Evolutionary conservation across 2,888 invertebrate genomes (phyloP).

Genomic region (Chrysotoxum bicinctum): DNA sequence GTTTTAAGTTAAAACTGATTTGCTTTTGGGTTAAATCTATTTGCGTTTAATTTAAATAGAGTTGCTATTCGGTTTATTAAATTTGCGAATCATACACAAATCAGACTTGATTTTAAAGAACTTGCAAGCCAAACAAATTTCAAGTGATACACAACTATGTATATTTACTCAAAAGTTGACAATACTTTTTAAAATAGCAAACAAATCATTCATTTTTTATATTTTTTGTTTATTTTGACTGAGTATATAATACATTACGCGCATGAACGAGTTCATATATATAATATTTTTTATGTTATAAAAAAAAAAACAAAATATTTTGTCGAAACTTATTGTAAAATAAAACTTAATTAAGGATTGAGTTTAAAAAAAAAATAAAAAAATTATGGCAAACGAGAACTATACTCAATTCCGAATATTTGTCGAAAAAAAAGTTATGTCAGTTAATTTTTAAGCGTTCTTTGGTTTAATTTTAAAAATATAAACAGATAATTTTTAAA

Average conservation of each 20-base stretch:
- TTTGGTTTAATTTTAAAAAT: conserved; percentile 61
- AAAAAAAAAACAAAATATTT: conserved; percentile 4
- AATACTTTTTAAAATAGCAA: not conserved
- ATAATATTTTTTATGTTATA: not conserved
- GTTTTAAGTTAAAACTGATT: too few species aligned
- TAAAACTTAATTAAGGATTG: conserved; percentile 69
- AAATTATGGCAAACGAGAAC: conserved; percentile 70
- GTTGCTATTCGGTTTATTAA: too few species aligned
- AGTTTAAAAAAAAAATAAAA: conserved; percentile 65
- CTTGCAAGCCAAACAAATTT: too few species aligned
- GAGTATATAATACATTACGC: conserved; percentile 50
- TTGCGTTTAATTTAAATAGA: too few species aligned
- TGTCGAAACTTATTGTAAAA: conserved; percentile 52
- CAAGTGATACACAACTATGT: too few species aligned
- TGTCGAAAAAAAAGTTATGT: conserved; percentile 24
- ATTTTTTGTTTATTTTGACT: conserved; percentile 64
- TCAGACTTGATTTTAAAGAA: too few species aligned
- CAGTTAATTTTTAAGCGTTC: conserved; percentile 54
- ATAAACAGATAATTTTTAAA: conserved; percentile 16
- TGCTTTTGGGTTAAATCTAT: too few species aligned
- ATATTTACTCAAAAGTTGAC: too few species aligned
- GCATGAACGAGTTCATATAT: conserved; percentile 33
- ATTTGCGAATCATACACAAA: too few species aligned
- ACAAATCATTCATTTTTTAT: not conserved
- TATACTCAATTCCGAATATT: conserved; percentile 55